A percentile compares a stretch with the other conserved stretches of the same genome.
phyloP scores from a whole-genome alignment of 2,113 vertebrate species.

The Rhea pennata region DNA sequence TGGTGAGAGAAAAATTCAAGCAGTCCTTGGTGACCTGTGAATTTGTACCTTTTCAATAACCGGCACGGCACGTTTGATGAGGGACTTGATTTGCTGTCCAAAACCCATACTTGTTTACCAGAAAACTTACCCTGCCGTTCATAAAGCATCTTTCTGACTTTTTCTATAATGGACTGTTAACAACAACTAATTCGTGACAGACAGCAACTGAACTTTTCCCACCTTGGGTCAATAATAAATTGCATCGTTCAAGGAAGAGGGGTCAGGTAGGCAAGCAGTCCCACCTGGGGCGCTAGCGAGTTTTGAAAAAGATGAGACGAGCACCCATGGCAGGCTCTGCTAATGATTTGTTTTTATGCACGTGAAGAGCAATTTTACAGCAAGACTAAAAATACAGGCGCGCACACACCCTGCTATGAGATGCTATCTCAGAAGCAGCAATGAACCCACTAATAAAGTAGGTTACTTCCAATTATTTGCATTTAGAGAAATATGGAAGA shows the following conservation, averaged over 20 bases:
- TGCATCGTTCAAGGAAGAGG: background rate
- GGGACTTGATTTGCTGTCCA: slow-evolving; percentile 1
- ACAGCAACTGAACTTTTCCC: background rate
- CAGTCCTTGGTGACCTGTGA: background rate
- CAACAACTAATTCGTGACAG: background rate
- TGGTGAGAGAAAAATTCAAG: background rate
- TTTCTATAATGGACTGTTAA: background rate
- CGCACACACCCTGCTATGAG: background rate
- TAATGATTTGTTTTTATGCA: rapidly evolving
- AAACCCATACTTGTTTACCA: background rate
- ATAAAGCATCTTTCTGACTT: background rate
- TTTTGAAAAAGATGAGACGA: background rate
- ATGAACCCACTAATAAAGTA: rapidly evolving
- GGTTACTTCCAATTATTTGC: background rate
- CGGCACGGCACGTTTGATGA: background rate
- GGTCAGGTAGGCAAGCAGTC: background rate
- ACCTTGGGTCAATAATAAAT: slow-evolving; percentile 11
- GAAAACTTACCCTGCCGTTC: background rate
- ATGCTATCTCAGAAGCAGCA: background rate
- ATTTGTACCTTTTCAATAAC: background rate
- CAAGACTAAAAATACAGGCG: background rate
- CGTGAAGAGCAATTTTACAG: background rate
- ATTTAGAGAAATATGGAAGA: rapidly evolving
- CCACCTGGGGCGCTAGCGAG: background rate
- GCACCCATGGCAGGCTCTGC: background rate